phyloP scores from a whole-genome alignment of 2,797 vertebrate genomes.

The Arrhamphus sclerolepis region DNA sequence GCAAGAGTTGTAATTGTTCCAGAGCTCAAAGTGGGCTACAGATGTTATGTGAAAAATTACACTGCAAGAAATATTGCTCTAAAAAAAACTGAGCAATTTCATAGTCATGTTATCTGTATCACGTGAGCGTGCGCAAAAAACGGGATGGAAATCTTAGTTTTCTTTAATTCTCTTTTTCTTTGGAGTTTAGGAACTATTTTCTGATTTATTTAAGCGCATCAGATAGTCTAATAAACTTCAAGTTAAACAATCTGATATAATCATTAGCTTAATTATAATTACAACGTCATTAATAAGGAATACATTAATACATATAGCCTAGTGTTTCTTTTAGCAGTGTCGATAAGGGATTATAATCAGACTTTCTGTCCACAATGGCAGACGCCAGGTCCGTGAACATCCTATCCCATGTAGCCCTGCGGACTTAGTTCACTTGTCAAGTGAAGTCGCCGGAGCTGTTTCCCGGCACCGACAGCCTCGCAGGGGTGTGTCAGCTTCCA shows the following conservation, averaged over 20 bases:
- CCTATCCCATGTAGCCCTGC: conserved; percentile 32
- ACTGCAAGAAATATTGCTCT: conserved; percentile 18
- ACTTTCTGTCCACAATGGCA: conserved; percentile 27
- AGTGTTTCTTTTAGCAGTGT: conserved; percentile 1
- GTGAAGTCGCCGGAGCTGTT: conserved; percentile 48
- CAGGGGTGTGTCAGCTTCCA: conserved; percentile 68
- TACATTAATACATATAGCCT: conserved; percentile 10
- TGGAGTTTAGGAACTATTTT: background rate
- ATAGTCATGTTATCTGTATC: background rate
- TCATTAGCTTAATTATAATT: conserved; percentile 10
- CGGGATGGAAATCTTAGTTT: background rate
- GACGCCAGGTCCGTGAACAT: conserved; percentile 27
- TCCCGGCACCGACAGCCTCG: conserved; percentile 33
- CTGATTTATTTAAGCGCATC: background rate
- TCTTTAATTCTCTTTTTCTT: background rate
- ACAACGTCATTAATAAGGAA: conserved; percentile 18
- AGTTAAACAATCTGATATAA: conserved; percentile 3
- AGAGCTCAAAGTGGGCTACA: conserved; percentile 20
- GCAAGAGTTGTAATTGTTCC: conserved; percentile 48
- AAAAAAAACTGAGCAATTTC: background rate
- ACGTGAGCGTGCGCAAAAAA: background rate
- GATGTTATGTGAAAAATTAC: conserved; percentile 16
- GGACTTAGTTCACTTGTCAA: conserved; percentile 56
- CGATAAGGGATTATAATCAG: conserved; percentile 31
- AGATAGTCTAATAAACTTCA: conserved; percentile 6